These are phyloP conservation scores for Melangyna quadrimaculata DNA, from an alignment of 2,888 invertebrate genomes.

Conservation along the genomic window DNA sequence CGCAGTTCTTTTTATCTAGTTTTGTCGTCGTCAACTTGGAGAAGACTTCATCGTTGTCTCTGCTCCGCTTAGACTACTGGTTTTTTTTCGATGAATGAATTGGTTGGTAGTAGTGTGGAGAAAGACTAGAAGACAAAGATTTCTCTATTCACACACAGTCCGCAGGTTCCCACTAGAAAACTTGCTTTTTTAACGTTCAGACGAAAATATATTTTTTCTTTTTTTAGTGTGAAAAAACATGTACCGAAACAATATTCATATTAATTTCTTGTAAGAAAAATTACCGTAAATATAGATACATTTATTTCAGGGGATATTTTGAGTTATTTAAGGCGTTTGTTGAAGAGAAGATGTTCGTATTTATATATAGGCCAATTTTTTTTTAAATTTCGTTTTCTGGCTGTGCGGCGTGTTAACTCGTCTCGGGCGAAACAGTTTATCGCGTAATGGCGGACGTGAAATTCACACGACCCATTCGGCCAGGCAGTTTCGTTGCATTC, in stretches of 20 bases:
- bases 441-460: slow-evolving; percentile 75
- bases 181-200: slow-evolving; percentile 47
- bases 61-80: slow-evolving; percentile 38
- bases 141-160: slow-evolving; percentile 44
- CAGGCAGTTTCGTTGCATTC: slow-evolving; percentile 71
- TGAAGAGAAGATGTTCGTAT: slow-evolving; percentile 6
- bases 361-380: slow-evolving; percentile 29
- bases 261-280: slow-evolving; percentile 2
- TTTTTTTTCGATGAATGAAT: slow-evolving; percentile 49
- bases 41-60: slow-evolving; percentile 1
- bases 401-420: slow-evolving; percentile 49
- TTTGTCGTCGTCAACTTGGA: not conserved
- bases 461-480: slow-evolving; percentile 68
- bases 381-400: not conserved
- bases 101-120: slow-evolving; percentile 20
- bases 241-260: slow-evolving; percentile 22
- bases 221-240: slow-evolving; percentile 30
- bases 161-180: slow-evolving; percentile 33
- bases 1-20: not conserved
- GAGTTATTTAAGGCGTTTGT: slow-evolving; percentile 30
- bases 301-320: slow-evolving; percentile 34
- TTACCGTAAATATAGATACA: slow-evolving; percentile 52
- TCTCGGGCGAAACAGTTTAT: slow-evolving; percentile 74
- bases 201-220: slow-evolving; percentile 21
- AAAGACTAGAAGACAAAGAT: not conserved